Evolutionary conservation across 2,113 vertebrate genomes (phyloP).

Genomic region (Saiga tatarica): DNA sequence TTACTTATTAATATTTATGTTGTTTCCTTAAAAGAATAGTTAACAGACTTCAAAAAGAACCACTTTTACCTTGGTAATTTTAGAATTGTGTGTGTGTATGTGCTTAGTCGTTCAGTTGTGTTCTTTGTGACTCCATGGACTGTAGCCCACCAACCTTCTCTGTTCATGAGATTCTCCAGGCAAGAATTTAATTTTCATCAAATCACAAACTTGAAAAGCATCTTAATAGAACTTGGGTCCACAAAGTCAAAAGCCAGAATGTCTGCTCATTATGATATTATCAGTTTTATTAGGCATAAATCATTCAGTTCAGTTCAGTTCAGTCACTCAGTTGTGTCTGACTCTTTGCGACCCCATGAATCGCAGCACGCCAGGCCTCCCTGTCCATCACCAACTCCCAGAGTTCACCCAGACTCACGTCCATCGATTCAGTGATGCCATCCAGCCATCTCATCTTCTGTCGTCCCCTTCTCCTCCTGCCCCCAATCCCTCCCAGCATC

Average conservation of each 20-base stretch:
- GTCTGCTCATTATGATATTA: neutral
- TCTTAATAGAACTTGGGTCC: neutral
- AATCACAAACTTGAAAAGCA: neutral
- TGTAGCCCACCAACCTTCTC: neutral
- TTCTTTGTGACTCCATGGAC: neutral
- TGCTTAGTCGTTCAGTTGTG: neutral
- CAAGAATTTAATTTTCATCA: neutral
- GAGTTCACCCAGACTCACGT: no score
- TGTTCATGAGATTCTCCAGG: neutral
- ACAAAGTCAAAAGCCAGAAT: neutral
- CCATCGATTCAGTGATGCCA: no score
- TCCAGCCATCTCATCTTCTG: no score
- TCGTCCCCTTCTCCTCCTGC: no score
- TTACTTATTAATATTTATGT: neutral
- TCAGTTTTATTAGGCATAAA: neutral
- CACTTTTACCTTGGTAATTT: neutral
- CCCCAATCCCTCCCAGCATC: no score
- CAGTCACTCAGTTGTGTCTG: fast-evolving
- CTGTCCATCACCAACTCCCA: no score
- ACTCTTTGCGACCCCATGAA: no score
- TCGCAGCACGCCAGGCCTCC: fast-evolving
- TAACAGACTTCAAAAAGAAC: neutral
- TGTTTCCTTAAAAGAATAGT: neutral
- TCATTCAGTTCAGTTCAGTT: neutral
- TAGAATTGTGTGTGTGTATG: neutral